Conservation (phyloP, 2,113 vertebrate species). For the Acanthisitta chloris region DNA sequence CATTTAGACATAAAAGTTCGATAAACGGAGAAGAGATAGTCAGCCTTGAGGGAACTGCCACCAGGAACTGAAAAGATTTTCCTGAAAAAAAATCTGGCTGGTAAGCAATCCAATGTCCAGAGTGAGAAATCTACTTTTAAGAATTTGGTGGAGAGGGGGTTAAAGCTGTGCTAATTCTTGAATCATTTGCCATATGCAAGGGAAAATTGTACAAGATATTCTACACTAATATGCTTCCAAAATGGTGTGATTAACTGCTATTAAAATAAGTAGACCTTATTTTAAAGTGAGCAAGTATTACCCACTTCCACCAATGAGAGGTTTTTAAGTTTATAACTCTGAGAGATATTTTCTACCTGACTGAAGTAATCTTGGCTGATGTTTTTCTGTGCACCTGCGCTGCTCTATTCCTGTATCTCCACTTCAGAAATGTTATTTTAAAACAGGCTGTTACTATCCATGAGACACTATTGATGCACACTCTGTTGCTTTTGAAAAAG, state of each 20-base stretch:
- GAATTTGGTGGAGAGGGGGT: background rate
- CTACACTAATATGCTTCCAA: background rate
- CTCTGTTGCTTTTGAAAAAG: background rate
- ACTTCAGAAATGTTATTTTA: background rate
- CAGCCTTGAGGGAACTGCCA: background rate
- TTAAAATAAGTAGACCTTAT: background rate
- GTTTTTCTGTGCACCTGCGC: background rate
- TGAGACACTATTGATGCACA: background rate
- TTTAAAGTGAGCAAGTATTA: background rate
- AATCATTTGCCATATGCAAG: background rate
- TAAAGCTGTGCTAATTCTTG: background rate
- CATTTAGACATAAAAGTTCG: background rate
- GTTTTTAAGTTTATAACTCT: background rate
- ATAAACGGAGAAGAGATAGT: background rate
- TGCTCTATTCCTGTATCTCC: background rate
- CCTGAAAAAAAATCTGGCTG: background rate
- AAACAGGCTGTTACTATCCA: background rate
- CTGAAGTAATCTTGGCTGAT: background rate
- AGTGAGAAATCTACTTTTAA: background rate
- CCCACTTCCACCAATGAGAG: background rate
- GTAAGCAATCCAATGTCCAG: background rate
- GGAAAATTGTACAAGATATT: background rate
- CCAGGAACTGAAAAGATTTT: background rate
- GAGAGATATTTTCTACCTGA: background rate
- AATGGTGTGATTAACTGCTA: background rate